Conservation (phyloP, 2,888 invertebrate species). For the Trachelus stipa region DNA sequence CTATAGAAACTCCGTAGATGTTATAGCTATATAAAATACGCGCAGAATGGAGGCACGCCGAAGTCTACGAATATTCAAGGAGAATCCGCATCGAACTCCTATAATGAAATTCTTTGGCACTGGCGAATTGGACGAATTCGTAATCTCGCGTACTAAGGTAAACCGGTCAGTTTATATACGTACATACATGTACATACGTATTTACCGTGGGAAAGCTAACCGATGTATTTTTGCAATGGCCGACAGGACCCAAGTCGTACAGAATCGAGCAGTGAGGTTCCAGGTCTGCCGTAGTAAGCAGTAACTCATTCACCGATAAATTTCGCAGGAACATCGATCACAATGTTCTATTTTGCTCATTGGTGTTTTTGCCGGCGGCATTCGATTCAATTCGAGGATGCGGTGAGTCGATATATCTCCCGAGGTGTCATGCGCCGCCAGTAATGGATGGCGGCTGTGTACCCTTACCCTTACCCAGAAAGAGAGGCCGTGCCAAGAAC, state of each 20-base stretch:
- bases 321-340: slow-evolving; percentile 62
- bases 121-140: slow-evolving; percentile 5
- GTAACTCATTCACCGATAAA: slow-evolving; percentile 65
- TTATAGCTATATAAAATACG: too few relatives aligned
- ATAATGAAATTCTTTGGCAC: too few relatives aligned
- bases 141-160: slow-evolving; percentile 4
- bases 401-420: slow-evolving; percentile 64
- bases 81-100: too few relatives aligned
- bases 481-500: slow-evolving; percentile 62
- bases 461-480: slow-evolving; percentile 61
- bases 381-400: slow-evolving; percentile 66
- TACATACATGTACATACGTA: background rate
- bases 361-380: slow-evolving; percentile 64
- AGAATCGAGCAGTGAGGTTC: slow-evolving; percentile 5
- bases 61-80: too few relatives aligned
- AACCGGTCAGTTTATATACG: slow-evolving; percentile 8
- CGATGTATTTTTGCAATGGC: too few relatives aligned
- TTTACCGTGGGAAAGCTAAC: too few relatives aligned
- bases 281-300: slow-evolving; percentile 13
- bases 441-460: slow-evolving; percentile 63
- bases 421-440: slow-evolving; percentile 63
- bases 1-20: too few relatives aligned
- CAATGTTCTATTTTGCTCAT: slow-evolving; percentile 66
- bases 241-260: too few relatives aligned
- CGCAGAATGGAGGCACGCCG: too few relatives aligned